Evolutionary conservation across 2,888 invertebrate genomes (phyloP).

Genomic region (Ceriagrion tenellum): DNA sequence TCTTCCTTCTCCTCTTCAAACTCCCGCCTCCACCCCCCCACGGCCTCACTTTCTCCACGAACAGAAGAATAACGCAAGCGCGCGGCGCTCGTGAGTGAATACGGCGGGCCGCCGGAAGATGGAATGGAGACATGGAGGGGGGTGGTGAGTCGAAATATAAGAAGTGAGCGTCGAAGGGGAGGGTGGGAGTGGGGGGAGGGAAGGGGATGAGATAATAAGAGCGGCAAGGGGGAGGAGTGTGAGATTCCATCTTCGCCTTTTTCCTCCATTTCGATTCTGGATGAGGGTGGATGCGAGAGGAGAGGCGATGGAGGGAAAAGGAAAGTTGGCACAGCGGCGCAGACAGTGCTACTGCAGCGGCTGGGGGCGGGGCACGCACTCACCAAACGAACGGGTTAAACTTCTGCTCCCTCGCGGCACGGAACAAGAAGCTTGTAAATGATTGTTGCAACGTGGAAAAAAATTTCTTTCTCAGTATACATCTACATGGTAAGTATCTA

Average conservation of each 20-base stretch:
- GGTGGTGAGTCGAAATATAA: not conserved
- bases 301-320: not conserved
- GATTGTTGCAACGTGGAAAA: not conserved
- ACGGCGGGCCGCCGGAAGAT: not conserved
- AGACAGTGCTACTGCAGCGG: not conserved
- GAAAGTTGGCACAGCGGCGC: not conserved
- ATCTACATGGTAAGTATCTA: conserved; percentile 18
- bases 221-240: not conserved
- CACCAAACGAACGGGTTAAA: too few relatives aligned
- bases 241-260: not conserved
- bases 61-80: not conserved
- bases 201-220: not conserved
- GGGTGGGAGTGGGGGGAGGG: too few relatives aligned
- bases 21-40: not conserved
- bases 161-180: not conserved
- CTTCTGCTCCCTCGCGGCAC: not conserved
- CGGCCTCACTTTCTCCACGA: not conserved
- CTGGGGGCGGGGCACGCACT: not conserved
- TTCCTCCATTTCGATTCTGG: not conserved
- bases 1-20: not conserved
- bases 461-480: not conserved
- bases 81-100: not conserved
- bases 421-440: not conserved
- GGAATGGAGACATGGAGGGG: not conserved
- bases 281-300: not conserved